Evolutionary conservation across 2,888 invertebrate species (phyloP).

Genomic region (Taenaris catops): DNA sequence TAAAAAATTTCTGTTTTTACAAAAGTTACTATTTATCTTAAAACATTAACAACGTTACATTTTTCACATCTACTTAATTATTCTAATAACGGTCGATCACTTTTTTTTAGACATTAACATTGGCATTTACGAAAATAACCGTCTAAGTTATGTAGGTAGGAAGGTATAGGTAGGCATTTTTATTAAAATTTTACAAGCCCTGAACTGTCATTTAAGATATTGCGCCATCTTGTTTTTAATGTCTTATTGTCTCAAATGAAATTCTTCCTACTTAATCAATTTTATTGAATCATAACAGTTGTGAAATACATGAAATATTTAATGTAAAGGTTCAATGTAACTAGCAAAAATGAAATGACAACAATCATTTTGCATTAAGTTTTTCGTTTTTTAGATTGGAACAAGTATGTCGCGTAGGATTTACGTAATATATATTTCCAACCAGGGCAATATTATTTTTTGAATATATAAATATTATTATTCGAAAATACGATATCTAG

Average conservation of each 20-base stretch:
- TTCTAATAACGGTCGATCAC: conserved; percentile 75
- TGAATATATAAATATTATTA: too few species aligned
- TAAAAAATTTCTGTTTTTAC: conserved; percentile 83
- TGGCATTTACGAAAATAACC: conserved; percentile 67
- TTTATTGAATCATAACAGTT: too few species aligned
- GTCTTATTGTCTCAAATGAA: conserved; percentile 10
- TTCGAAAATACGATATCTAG: too few species aligned
- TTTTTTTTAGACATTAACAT: conserved; percentile 56
- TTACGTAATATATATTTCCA: too few species aligned
- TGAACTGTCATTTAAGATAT: conserved; percentile 3
- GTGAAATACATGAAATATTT: too few species aligned
- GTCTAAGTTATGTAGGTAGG: conserved; percentile 16
- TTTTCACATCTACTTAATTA: conserved; percentile 67
- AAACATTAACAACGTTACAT: conserved; percentile 81
- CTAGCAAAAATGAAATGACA: too few species aligned
- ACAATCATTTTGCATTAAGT: too few species aligned
- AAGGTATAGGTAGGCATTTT: conserved; percentile 8
- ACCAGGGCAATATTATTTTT: too few species aligned
- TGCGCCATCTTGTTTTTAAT: not conserved
- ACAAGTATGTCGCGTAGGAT: too few species aligned
- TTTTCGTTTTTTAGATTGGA: too few species aligned
- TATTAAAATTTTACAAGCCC: conserved; percentile 4
- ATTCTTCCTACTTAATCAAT: too few species aligned
- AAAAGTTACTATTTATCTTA: conserved; percentile 84
- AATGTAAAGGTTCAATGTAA: too few species aligned